Evolutionary conservation across 1,140 invertebrate species (phyloP), one percentile per base, ranked within the genome.

Genomic region (Macrosteles quadrilineatus): DNA sequence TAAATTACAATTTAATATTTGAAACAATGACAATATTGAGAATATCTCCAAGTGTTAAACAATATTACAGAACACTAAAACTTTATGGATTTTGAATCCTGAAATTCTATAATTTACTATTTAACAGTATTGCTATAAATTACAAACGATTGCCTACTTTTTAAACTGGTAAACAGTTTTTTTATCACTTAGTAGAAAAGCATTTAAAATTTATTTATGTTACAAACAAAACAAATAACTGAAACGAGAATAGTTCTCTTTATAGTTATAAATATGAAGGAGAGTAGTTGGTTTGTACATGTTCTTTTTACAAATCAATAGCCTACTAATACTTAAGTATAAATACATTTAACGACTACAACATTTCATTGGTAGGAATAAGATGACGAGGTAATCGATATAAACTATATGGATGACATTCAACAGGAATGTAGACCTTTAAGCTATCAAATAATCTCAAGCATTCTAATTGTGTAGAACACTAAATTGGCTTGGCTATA

Each of bases 311-410:
- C 47, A 50, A 50, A 50, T 19, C 47, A 50, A 50, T 50, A 50
- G 14, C 21, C 47, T 50, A 50, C 47, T 50, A n/a, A 50, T 50
- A 50, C 47, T 50, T 50, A 50, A 50, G 47, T 50, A 50, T 50
- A 50, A 50, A 50, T 50, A 50, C 47, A 50, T 50, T 50, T 50
- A 50, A 50, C 47, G n/a, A 50, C 47, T 50, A 50, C 47, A 19
- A 50, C 47, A 21, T 50, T 50, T 50, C 47, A 50, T 50, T 50
- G 47, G 47, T 50, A 50, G 6, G 47, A n/a, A 19, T 50, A 50
- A 19, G 4, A 6, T 21, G n/a, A 19, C n/a, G 47, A 50, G 47
- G 47, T 50, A 50, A 50, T 50, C 47, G n/a, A 19, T 50, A 50
- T 50, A 50, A 50, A 50, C 47, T 50, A 50, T 50, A 50, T 50